Base-by-base conservation (phyloP, 2,113 vertebrate species). In the Lathamus discolor region DNA sequence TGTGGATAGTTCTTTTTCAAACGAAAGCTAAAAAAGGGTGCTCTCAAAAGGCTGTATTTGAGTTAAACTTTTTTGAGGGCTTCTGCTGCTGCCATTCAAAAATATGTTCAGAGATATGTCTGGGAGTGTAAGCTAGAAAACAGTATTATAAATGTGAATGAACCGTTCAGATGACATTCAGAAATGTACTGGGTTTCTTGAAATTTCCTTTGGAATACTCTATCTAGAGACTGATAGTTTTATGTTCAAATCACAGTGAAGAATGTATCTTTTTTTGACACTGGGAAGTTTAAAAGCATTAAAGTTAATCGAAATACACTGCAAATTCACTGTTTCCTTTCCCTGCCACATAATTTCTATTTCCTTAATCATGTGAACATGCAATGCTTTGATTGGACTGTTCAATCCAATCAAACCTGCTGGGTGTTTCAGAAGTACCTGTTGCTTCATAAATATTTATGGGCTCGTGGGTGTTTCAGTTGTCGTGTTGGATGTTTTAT, bases 401-500 rank as follows among this genome's bases (percentile, higher is more conserved):
- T 69, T 95, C 51, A 89, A 83, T 62, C 86, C 92, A 89, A 73
- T 86, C 68, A 92, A 90, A 90, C 10, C 43, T 86, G 13, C 25
- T 59, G 67, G 61, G 66, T 84, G 79, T 84, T 95, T 70, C 39
- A 87, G 64, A 84, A 84, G 12, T 25, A 77, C 13, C 33, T 69
- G 48, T 76, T 46, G 35, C 55, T 93, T 96, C 83, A 96, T 96
- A 96, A 95, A 97, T 97, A 96, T 97, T 93, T 90, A 96, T 90
- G 39, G 49, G 88, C 92, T 90, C 17, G 2, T 92, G 83, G 88
- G 66, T 95, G 88, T 95, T 95, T 82, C 54, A 17, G 29, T 68
- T 96, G 90, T 95, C 69, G 0, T 3, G 1, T 9, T 75, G 52
- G 68, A 48, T 95, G 72, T 80, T 97, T 96, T 97, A 97, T 62